These are phyloP conservation scores for Lutraria rhynchaena DNA, from an alignment of 1,140 invertebrate genomes.

Conservation along the genomic window DNA sequence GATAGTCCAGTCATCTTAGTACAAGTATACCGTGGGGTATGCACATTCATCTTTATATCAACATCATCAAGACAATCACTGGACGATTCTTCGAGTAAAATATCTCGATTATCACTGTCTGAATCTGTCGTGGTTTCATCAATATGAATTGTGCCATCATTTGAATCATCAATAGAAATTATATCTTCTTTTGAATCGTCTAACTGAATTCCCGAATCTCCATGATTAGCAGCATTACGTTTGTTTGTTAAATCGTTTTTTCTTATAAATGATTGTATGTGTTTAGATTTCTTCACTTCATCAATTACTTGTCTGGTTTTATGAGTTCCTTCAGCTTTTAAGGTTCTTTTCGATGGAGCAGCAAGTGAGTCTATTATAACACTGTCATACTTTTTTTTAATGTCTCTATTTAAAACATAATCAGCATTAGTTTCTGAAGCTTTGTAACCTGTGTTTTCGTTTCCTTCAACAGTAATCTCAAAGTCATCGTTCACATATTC, in stretches of 20 bases:
- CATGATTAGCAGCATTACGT: neutral
- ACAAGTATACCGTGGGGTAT: slow-evolving; percentile 5
- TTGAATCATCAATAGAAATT: neutral
- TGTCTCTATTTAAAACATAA: neutral
- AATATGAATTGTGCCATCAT: neutral
- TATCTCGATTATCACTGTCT: slow-evolving; percentile 1
- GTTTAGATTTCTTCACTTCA: neutral
- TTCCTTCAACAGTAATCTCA: slow-evolving; percentile 6
- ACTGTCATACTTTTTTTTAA: slow-evolving; percentile 12
- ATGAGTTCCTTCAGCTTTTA: neutral
- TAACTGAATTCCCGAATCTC: neutral
- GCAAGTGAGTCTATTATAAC: neutral
- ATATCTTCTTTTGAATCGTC: neutral
- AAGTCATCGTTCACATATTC: neutral
- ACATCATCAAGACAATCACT: no score
- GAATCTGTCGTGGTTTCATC: neutral
- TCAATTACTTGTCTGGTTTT: neutral
- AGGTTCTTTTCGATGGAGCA: neutral
- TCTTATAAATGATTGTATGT: neutral
- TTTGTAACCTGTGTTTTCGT: slow-evolving; percentile 9
- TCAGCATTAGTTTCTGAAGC: neutral
- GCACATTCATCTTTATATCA: slow-evolving; percentile 9
- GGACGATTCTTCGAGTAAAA: slow-evolving; percentile 8
- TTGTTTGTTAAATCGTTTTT: neutral
- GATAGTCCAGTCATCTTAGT: slow-evolving; percentile 13